A percentile compares a stretch with the other conserved stretches of the same genome.
These are phyloP conservation scores for Phalacrocorax carbo DNA, from an alignment of 2,113 vertebrate species.

Conservation along the genomic window DNA sequence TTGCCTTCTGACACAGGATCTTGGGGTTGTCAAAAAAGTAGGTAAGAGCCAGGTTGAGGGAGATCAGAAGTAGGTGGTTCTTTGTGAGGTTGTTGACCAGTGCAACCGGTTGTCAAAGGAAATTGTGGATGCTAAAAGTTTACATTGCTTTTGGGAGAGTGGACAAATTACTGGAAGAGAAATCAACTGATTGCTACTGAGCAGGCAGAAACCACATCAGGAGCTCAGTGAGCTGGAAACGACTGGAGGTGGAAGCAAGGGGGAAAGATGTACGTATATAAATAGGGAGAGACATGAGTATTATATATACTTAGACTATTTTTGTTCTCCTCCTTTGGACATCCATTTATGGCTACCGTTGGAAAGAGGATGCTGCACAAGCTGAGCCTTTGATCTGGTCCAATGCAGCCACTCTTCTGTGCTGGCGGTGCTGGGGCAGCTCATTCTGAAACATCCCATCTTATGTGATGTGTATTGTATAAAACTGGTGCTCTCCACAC, in stretches of 20 bases:
- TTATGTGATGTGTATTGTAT: not conserved
- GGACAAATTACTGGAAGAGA: not conserved
- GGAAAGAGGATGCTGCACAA: not conserved
- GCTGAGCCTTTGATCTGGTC: slow-evolving; percentile 25
- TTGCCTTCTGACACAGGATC: not conserved
- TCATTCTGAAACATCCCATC: not conserved
- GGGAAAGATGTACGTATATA: not conserved
- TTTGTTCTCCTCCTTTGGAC: slow-evolving; percentile 40
- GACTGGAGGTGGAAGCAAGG: not conserved
- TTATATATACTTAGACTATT: slow-evolving; percentile 36
- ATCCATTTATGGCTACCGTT: slow-evolving; percentile 4
- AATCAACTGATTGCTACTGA: not conserved
- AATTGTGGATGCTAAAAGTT: not conserved
- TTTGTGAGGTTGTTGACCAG: not conserved
- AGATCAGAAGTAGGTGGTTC: not conserved
- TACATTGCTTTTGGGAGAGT: not conserved
- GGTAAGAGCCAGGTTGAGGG: not conserved
- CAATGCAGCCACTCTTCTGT: rapidly evolving
- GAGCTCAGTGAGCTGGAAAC: not conserved
- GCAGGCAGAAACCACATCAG: not conserved
- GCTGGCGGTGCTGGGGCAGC: not conserved
- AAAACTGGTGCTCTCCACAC: not conserved
- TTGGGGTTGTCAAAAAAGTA: not conserved
- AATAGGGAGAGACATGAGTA: slow-evolving; percentile 25
- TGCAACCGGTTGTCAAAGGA: not conserved